Evolutionary conservation across 2,888 invertebrate species (phyloP).

Genomic region (Aleiodes testaceus): DNA sequence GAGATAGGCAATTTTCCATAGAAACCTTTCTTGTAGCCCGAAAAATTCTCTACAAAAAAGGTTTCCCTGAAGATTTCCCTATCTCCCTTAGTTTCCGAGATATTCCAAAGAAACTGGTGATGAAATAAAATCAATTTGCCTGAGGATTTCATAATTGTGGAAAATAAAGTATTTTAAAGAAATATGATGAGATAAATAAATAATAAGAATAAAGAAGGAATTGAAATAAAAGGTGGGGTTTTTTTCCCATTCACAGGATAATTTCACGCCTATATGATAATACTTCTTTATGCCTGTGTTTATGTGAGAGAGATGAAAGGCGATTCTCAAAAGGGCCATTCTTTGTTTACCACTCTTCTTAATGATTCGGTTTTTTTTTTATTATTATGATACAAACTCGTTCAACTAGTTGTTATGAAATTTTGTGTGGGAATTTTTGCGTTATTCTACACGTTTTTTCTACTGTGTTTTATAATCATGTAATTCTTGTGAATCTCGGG

Average conservation of each 20-base stretch:
- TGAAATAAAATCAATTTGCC: too few relatives aligned
- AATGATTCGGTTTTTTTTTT: not conserved
- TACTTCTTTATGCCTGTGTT: not conserved
- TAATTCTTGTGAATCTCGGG: slow-evolving; percentile 3
- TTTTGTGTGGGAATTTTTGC: slow-evolving; percentile 10
- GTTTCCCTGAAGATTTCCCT: too few relatives aligned
- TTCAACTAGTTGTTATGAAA: slow-evolving; percentile 15
- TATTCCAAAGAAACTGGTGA: too few relatives aligned
- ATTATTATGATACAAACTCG: not conserved
- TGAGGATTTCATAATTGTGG: too few relatives aligned
- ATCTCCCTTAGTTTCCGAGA: too few relatives aligned
- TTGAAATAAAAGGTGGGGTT: slow-evolving; percentile 23
- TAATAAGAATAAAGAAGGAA: not conserved
- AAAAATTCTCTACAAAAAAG: too few relatives aligned
- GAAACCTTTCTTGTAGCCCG: too few relatives aligned
- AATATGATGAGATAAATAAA: not conserved
- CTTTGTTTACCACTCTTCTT: too few relatives aligned
- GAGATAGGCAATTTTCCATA: too few relatives aligned
- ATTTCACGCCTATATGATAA: slow-evolving; percentile 15
- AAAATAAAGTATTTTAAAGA: not conserved
- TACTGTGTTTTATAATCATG: slow-evolving; percentile 6
- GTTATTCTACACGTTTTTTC: not conserved
- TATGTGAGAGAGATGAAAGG: not conserved
- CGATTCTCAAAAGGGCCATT: too few relatives aligned
- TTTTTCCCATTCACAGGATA: slow-evolving; percentile 33